A percentile compares a stretch with the other conserved stretches of the same genome.
Conservation (phyloP, 2,797 vertebrate genomes). For the Cynodonichthys magdalenae region DNA sequence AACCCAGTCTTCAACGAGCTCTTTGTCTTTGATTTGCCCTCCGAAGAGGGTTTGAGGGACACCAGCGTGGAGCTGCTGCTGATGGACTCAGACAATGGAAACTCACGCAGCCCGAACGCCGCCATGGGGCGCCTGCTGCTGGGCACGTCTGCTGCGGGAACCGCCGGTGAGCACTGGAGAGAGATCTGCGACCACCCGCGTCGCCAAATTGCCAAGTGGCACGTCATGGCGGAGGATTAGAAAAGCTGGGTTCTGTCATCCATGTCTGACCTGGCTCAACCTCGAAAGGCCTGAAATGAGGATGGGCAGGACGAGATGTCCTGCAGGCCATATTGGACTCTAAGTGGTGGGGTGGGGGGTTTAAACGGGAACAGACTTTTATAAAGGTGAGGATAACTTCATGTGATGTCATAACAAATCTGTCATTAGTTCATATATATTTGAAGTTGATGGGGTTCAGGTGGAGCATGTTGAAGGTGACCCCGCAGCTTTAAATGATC, state of each 20-base stretch:
- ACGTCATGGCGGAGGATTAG: slow-evolving; percentile 91
- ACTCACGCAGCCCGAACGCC: slow-evolving; percentile 78
- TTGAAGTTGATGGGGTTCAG: slow-evolving; percentile 60
- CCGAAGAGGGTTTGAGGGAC: slow-evolving; percentile 90
- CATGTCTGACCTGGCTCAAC: slow-evolving; percentile 21
- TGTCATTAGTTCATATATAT: slow-evolving; percentile 61
- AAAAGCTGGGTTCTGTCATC: slow-evolving; percentile 16
- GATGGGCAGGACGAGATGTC: slow-evolving; percentile 29
- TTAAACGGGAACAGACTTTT: slow-evolving; percentile 25
- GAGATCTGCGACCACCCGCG: slow-evolving; percentile 97
- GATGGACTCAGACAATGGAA: slow-evolving; percentile 90
- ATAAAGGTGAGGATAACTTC: slow-evolving; percentile 42
- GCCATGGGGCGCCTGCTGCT: slow-evolving; percentile 89
- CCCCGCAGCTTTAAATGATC: slow-evolving; percentile 68
- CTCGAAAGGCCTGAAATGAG: slow-evolving; percentile 12
- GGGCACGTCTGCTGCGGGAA: slow-evolving; percentile 87
- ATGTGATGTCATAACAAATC: slow-evolving; percentile 69
- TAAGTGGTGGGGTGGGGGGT: slow-evolving; percentile 22
- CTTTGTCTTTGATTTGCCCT: slow-evolving; percentile 96
- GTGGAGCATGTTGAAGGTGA: slow-evolving; percentile 41
- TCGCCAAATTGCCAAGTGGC: slow-evolving; percentile 98
- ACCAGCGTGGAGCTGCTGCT: slow-evolving; percentile 97
- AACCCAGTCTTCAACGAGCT: slow-evolving; percentile 98
- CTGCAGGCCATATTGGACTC: slow-evolving; percentile 62
- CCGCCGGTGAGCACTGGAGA: slow-evolving; percentile 94